Percentiles rank a stretch among this genome's conserved stretches.
Evolutionary conservation across 1,140 invertebrate species (phyloP).

Genomic region (Calephelis nemesis): DNA sequence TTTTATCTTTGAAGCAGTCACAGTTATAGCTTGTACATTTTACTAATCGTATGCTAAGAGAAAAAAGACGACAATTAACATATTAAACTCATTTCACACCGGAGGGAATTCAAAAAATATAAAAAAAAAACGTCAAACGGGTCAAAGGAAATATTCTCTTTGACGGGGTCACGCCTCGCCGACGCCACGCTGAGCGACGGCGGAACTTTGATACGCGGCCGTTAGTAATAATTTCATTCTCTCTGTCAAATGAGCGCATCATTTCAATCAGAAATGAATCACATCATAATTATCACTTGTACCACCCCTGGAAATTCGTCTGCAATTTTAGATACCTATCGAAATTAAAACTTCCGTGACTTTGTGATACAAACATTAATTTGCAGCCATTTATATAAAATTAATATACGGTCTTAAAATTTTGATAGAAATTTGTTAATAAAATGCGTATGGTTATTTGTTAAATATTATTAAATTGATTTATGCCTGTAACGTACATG

Average conservation of each 20-base stretch:
- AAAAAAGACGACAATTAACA: conserved; percentile 37
- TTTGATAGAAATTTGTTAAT: too few species aligned
- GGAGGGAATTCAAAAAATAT: conserved; percentile 45
- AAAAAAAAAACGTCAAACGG: conserved; percentile 37
- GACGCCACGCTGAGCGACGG: conserved; percentile 31
- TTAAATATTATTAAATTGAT: too few species aligned
- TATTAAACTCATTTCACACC: conserved; percentile 37
- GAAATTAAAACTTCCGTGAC: too few species aligned
- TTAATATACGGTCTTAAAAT: too few species aligned
- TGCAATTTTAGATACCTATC: conserved; percentile 18
- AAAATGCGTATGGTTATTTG: too few species aligned
- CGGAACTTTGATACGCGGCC: conserved; percentile 42
- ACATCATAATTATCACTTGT: conserved; percentile 10
- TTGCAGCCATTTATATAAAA: too few species aligned
- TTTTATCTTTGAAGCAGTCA: background rate
- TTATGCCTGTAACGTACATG: too few species aligned
- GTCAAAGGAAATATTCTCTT: conserved; percentile 52
- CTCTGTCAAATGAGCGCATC: conserved; percentile 43
- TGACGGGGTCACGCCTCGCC: conserved; percentile 48
- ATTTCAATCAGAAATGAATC: conserved; percentile 39
- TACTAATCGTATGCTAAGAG: conserved; percentile 9
- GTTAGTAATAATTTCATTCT: conserved; percentile 56
- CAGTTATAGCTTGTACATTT: background rate
- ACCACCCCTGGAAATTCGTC: background rate
- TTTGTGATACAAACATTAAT: too few species aligned